These are phyloP conservation scores for Gorsachius magnificus DNA, from an alignment of 2,797 vertebrate species.

Conservation along the genomic window DNA sequence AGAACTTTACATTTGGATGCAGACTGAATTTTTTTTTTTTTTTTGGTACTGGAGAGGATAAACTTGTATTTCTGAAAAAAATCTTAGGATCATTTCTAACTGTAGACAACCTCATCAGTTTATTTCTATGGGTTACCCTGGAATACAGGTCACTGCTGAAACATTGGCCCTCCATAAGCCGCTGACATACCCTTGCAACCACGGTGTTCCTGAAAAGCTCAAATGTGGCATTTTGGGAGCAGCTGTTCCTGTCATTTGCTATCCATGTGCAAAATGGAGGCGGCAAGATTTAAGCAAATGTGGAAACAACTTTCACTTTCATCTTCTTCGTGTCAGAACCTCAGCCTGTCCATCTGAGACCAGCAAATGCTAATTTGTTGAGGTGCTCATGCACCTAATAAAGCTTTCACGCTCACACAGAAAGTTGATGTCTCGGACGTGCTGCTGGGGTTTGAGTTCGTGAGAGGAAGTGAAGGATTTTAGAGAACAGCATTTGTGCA, in stretches of 20 bases:
- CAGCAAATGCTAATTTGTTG: background rate
- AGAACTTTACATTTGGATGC: background rate
- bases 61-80: background rate
- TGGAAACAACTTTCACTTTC: background rate
- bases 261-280: background rate
- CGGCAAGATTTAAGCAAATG: background rate
- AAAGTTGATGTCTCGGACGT: background rate
- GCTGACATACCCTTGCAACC: background rate
- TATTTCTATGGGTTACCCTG: background rate
- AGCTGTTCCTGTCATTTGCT: conserved; percentile 2
- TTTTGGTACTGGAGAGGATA: background rate
- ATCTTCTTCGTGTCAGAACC: background rate
- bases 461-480: background rate
- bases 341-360: background rate
- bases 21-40: background rate
- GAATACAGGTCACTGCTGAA: background rate
- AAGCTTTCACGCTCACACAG: background rate
- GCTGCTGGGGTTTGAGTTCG: background rate
- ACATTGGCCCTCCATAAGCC: background rate
- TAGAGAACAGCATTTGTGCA: background rate
- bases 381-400: background rate
- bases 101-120: background rate
- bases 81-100: background rate
- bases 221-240: background rate
- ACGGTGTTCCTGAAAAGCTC: background rate